Evolutionary conservation across 53 echinoderm and acorn worm genomes (phyloP), one percentile per base, ranked within the genome.

Genomic region (Patiria pectinifera): DNA sequence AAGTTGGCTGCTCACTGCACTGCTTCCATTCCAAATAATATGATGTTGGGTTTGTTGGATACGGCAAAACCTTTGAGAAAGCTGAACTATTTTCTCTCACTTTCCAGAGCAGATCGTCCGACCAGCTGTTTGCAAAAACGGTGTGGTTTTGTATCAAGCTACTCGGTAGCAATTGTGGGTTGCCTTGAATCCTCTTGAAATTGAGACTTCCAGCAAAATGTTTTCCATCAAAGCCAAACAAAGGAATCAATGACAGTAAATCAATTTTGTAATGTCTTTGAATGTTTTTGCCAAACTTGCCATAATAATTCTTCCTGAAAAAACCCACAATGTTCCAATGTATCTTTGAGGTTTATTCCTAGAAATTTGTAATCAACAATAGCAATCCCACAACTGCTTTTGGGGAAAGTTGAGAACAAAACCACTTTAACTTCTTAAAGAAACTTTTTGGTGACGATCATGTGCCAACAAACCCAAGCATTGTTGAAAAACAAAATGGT

Each of bases 281-380:
- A 74, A 66, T 1, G 24, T 80, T 45, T 53, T 90, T 90, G 90
- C 90, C 90, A 90, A 62, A 90, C 90, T 90, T 90, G 90, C 90
- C 90, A 81, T 90, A 45, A 49, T 47, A 48, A 81, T 79, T 89
- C 89, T 89, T 89, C 89, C 89, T 24, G 14, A 63, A 84, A 35
- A 43, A 84, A 21, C 10, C 62, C 14, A 84, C 62, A 35, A 9
- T 59, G 83, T 59, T 58, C 83, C 80, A 45, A 15, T 45, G 80
- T 47, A 19, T 79, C 80, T 79, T 79, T 79, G 48, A 2, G 43
- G 14, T 79, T 47, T 45, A 18, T 79, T 45, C 80, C 12, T 47
- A 22, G 19, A 14, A 19, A 13, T 11, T 11, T 44, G 22, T 11
- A 79, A 79, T 18, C 48, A 0, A 47, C 19, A 19, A 79, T 53